Conservation (phyloP, 2,888 invertebrate genomes). For the Seira musarum region DNA sequence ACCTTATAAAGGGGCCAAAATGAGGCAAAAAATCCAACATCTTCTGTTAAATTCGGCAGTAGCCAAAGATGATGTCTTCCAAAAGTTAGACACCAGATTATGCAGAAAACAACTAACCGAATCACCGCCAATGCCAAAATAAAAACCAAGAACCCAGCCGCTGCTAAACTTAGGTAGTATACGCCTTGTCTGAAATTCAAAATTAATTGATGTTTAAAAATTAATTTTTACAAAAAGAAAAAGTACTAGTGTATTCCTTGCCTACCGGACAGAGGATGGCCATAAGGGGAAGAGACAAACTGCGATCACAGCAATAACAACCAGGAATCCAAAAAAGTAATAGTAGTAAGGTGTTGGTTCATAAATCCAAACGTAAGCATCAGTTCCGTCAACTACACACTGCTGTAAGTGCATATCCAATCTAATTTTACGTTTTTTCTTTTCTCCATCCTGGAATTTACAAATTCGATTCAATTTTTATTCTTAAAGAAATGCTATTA, state of each 20-base stretch:
- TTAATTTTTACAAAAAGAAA: constrained; percentile 4
- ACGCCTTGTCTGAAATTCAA: constrained; percentile 83
- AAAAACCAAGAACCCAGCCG: constrained; percentile 94
- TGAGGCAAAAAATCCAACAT: constrained; percentile 98
- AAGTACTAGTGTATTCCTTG: too few relatives aligned
- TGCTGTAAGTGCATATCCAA: constrained; percentile 98
- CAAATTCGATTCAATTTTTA: constrained; percentile 56
- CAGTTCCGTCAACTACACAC: constrained; percentile 91
- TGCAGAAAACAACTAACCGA: constrained; percentile 91
- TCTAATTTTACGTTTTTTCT: constrained; percentile 91
- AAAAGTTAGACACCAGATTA: constrained; percentile 89
- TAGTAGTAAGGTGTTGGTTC: constrained; percentile 96
- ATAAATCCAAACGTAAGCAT: constrained; percentile 98
- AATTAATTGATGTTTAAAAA: constrained; percentile 6
- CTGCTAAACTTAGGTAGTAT: constrained; percentile 96
- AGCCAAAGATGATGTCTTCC: constrained; percentile 97
- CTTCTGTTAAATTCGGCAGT: constrained; percentile 98
- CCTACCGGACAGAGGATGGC: constrained; percentile 91
- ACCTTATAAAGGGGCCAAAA: constrained; percentile 98
- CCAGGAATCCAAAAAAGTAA: constrained; percentile 92
- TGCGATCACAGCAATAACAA: constrained; percentile 93
- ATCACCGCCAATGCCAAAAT: constrained; percentile 92
- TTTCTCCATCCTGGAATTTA: constrained; percentile 75
- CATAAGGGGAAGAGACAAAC: constrained; percentile 99
- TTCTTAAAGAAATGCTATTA: neutral